Base-by-base conservation (phyloP, 2,888 invertebrate species). In the Nomada ruficornis region DNA sequence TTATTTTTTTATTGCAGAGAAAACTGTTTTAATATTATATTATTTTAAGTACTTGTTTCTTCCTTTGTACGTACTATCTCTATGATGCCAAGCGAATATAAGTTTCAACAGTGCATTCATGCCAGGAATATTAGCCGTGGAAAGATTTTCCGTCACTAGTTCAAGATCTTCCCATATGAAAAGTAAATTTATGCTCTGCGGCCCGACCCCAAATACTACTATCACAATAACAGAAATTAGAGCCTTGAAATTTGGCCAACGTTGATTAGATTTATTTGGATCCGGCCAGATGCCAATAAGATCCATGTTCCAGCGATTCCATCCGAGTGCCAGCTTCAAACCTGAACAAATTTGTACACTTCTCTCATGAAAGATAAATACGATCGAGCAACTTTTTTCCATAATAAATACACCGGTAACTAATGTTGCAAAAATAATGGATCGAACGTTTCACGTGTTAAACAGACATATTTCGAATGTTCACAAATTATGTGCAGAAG, bases 211-310 rank as follows among this genome's bases (percentile, higher is more conserved):
- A 20, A 71, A 83, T 2, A 23, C 1, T 0, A 50, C 0, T 50
- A 78, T 57, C 2, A 80, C 11, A 2, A 67, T 1, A 2, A 55
- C 29, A 4, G 55, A 20, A 15, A 74, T 7, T 0, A 81, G 0
- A 36, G 67, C 57, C 20, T 59, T 67, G 50, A 60, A 71, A 23
- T 36, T 20, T 20, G 65, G 11, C 23, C 79, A 55, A 11, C 55
- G 59, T 23, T 15, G 59, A 5, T 57, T 63, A n/a, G 64, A 29
- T 15, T 15, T 13, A 18, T 57, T 23, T 9, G 78, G 74, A 26
- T 88, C 85, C 15, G 89, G 89, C 89, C 90, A 91, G 7, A 89
- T 71, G 15, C 91, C 90, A 18, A 90, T 42, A 2, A 89, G 52
- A 0, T 77, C 50, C 36, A 91, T 64, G 67, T 85, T 74, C 29